Conservation (phyloP, 2,888 invertebrate species). For the Sicus ferrugineus region DNA sequence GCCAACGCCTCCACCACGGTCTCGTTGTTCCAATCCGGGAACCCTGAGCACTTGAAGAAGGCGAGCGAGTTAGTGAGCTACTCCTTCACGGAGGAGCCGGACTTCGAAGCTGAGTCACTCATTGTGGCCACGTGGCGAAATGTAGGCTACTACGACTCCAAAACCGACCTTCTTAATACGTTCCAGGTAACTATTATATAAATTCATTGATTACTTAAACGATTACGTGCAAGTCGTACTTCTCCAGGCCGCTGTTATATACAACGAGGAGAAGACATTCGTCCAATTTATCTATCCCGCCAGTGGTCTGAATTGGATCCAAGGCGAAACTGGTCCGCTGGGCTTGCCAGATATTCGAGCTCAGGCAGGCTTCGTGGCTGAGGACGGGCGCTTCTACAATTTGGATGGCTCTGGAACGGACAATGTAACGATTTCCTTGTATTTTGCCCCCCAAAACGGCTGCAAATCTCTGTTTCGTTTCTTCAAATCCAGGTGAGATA, state of each 20-base stretch:
- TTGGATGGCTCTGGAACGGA: constrained; percentile 92
- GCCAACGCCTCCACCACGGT: constrained; percentile 71
- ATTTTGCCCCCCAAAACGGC: not conserved
- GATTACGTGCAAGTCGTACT: not conserved
- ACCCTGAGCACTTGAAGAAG: constrained; percentile 70
- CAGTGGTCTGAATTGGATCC: constrained; percentile 91
- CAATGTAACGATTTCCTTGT: constrained; percentile 67
- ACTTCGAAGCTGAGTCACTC: constrained; percentile 79
- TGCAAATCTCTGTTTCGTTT: constrained; percentile 7
- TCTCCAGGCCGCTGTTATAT: constrained; percentile 56
- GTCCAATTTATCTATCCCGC: constrained; percentile 88
- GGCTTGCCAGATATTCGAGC: constrained; percentile 87
- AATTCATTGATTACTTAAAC: not conserved
- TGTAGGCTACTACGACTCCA: constrained; percentile 76
- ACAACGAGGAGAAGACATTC: constrained; percentile 72
- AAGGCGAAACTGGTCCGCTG: constrained; percentile 78
- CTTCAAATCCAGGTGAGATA: constrained; percentile 53
- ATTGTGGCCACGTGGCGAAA: constrained; percentile 91
- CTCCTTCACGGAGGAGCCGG: constrained; percentile 74
- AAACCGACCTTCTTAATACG: constrained; percentile 80
- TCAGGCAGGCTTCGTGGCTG: constrained; percentile 90
- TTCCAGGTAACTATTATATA: constrained; percentile 74
- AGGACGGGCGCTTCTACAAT: constrained; percentile 78
- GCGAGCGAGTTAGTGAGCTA: constrained; percentile 77
- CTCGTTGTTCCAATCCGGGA: constrained; percentile 75